These are phyloP conservation scores for Didymodactylos carnosus DNA, from an alignment of 2,888 invertebrate species.

Conservation along the genomic window DNA sequence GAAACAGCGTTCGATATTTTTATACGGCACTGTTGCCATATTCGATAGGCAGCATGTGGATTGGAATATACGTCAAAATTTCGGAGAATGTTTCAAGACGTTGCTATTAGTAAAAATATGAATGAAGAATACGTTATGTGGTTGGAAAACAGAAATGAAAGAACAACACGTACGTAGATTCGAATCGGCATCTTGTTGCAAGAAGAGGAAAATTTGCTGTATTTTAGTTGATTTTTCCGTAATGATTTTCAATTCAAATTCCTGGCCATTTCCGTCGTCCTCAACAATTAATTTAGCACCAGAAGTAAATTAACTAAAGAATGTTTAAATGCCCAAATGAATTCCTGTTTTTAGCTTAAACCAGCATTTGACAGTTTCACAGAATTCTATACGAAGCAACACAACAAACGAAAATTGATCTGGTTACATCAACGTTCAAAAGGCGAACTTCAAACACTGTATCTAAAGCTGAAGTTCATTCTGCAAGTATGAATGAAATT, in stretches of 20 bases:
- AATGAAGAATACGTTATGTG: constrained; percentile 59
- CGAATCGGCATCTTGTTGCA: neutral
- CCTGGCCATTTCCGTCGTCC: constrained; percentile 53
- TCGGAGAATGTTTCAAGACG: constrained; percentile 96
- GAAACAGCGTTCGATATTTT: neutral
- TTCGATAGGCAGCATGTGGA: constrained; percentile 60
- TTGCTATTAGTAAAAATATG: constrained; percentile 86
- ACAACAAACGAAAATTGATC: constrained; percentile 84
- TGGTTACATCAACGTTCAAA: constrained; percentile 97
- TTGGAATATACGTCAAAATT: constrained; percentile 97
- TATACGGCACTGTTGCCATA: neutral
- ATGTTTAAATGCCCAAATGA: neutral
- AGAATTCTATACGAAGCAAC: constrained; percentile 79
- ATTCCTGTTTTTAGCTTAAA: constrained; percentile 53
- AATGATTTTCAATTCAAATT: constrained; percentile 74
- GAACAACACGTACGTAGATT: too few relatives aligned
- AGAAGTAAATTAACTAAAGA: constrained; percentile 44
- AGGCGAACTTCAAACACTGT: constrained; percentile 84
- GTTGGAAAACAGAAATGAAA: constrained; percentile 13
- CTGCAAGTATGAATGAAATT: constrained; percentile 27
- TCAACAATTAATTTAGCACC: constrained; percentile 72
- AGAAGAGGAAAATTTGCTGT: constrained; percentile 9
- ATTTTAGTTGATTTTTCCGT: constrained; percentile 65
- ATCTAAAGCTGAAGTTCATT: constrained; percentile 52
- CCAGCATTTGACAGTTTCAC: constrained; percentile 80